phyloP scores from a whole-genome alignment of 2,797 vertebrate genomes.

The Gymnothorax reevesii region DNA sequence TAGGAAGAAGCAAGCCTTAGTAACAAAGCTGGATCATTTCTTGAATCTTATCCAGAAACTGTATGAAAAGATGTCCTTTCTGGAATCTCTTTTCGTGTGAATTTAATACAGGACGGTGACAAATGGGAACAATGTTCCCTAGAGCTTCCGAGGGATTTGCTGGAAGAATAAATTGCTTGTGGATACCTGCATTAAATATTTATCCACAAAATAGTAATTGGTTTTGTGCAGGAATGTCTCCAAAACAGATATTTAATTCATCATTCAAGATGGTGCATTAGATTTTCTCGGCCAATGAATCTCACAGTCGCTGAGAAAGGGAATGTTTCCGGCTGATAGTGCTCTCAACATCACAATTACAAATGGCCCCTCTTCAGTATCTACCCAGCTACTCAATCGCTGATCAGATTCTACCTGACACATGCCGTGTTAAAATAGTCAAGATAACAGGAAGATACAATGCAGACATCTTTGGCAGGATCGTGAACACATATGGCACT shows the following conservation, averaged over 20 bases:
- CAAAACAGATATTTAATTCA: slow-evolving; percentile 48
- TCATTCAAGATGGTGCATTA: slow-evolving; percentile 41
- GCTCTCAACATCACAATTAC: slow-evolving; percentile 34
- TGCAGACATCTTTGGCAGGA: neutral
- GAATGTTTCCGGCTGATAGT: neutral
- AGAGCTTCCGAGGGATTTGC: slow-evolving; percentile 24
- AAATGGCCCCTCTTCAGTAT: slow-evolving; percentile 17
- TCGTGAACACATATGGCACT: neutral
- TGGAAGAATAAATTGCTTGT: slow-evolving; percentile 43
- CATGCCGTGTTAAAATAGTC: slow-evolving; percentile 4
- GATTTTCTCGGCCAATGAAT: neutral
- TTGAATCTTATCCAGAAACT: neutral
- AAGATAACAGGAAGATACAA: slow-evolving; percentile 3
- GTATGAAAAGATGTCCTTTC: neutral
- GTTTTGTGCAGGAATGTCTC: slow-evolving; percentile 45
- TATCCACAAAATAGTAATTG: slow-evolving; percentile 47
- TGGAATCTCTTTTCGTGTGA: neutral
- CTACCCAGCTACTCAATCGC: neutral
- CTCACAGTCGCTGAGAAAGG: neutral
- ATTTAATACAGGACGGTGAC: slow-evolving; percentile 1
- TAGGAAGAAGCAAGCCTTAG: neutral
- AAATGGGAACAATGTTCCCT: neutral
- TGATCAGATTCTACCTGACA: slow-evolving; percentile 2
- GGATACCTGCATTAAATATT: slow-evolving; percentile 52
- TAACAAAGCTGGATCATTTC: neutral